Evolutionary conservation across 2,113 vertebrate genomes (phyloP).

Genomic region (Cottus gobio): DNA sequence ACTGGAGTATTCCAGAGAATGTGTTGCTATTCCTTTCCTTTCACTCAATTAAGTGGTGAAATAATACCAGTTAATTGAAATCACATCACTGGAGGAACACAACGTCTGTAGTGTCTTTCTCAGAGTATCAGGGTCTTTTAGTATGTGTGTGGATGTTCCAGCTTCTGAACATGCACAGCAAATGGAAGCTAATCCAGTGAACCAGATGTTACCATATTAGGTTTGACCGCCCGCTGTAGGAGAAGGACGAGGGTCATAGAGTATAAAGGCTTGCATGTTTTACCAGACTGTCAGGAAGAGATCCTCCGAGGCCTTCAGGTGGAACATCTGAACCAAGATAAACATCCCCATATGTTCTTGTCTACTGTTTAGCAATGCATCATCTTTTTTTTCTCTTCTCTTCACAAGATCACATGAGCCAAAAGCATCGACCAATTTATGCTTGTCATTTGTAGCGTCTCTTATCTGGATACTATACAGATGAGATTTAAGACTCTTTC

Average conservation of each 20-base stretch:
- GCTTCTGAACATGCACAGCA: not conserved
- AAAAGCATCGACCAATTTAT: not conserved
- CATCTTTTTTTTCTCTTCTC: not conserved
- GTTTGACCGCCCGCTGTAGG: conserved; percentile 39
- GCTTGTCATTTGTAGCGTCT: not conserved
- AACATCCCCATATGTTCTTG: conserved; percentile 1
- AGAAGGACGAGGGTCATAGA: not conserved
- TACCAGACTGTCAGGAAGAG: not conserved
- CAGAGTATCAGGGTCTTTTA: not conserved
- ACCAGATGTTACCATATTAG: conserved; percentile 58
- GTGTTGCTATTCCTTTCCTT: not conserved
- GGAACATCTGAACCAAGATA: conserved; percentile 6
- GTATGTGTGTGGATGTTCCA: conserved; percentile 13
- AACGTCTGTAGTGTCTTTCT: not conserved
- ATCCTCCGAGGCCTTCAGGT: conserved; percentile 9
- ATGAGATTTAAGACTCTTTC: not conserved
- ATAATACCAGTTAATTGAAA: too few species aligned
- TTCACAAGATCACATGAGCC: not conserved
- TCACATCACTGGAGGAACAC: not conserved
- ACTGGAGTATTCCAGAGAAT: not conserved
- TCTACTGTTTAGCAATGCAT: not conserved
- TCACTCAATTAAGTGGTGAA: conserved; percentile 8
- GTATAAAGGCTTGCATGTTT: conserved; percentile 17
- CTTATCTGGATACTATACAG: not conserved
- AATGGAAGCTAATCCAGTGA: conserved; percentile 42